A percentile compares a stretch with the other conserved stretches of the same genome.
Conservation (phyloP, 30 jellyfish, hydroid and myxozoan genomes). For the Phacellophora camtschatica region DNA sequence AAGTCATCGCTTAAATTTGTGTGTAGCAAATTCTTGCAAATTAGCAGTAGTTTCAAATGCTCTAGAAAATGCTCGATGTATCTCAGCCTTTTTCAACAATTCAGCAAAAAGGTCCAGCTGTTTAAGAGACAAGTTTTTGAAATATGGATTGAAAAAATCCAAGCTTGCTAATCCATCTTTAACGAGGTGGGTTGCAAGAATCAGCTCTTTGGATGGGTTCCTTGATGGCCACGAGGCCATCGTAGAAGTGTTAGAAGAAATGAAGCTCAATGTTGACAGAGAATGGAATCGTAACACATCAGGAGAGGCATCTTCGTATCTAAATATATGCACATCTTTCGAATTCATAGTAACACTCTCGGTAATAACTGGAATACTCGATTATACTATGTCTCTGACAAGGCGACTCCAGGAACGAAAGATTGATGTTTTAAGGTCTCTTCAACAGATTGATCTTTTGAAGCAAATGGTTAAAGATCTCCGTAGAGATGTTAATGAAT, state of each 20-base stretch:
- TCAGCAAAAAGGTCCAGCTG: slow-evolving; percentile 18
- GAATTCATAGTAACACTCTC: neutral
- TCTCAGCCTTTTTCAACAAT: slow-evolving; percentile 6
- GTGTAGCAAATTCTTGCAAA: slow-evolving; percentile 39
- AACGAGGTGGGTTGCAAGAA: slow-evolving; percentile 48
- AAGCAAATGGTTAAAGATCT: neutral
- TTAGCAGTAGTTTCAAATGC: neutral
- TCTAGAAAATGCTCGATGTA: neutral
- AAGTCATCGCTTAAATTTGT: slow-evolving; percentile 36
- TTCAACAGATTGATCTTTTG: neutral
- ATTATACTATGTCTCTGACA: slow-evolving; percentile 1
- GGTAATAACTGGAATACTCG: neutral
- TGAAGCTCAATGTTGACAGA: neutral
- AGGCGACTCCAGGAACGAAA: slow-evolving; percentile 15
- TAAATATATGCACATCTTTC: neutral
- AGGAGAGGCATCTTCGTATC: slow-evolving; percentile 11
- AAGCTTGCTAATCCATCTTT: slow-evolving; percentile 24
- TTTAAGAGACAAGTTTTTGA: neutral
- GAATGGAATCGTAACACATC: neutral
- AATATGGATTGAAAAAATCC: neutral
- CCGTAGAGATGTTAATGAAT: neutral
- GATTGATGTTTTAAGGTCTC: neutral
- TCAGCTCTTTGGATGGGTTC: slow-evolving; percentile 35
- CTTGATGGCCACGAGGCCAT: slow-evolving; percentile 24
- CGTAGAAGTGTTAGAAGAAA: slow-evolving; percentile 29